A percentile compares a stretch with the other conserved stretches of the same genome.
Evolutionary conservation across 1,140 invertebrate genomes (phyloP).

Genomic region (Mylabris phalerata): DNA sequence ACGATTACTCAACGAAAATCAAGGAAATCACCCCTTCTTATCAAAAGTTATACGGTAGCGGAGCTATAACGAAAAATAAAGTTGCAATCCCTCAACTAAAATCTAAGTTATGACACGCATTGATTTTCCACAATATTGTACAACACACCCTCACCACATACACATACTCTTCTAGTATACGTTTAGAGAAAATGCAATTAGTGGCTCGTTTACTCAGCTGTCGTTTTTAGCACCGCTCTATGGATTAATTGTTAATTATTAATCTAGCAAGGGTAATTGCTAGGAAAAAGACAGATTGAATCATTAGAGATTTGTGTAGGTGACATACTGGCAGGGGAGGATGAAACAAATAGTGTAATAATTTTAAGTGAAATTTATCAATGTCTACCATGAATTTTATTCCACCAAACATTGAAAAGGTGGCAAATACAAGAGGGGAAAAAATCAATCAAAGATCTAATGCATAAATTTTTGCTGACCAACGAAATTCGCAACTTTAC

Average conservation of each 20-base stretch:
- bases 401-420: neutral
- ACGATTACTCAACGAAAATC: no score
- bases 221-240: constrained; percentile 15
- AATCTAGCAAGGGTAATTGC: constrained; percentile 24
- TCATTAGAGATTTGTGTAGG: neutral
- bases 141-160: no score
- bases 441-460: no score
- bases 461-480: no score
- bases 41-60: no score
- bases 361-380: neutral
- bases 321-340: neutral
- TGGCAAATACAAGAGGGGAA: no score
- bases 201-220: constrained; percentile 22
- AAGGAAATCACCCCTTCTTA: no score
- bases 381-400: neutral
- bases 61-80: no score
- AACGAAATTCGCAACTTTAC: no score
- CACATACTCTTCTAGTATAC: neutral
- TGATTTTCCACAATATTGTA: constrained; percentile 4
- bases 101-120: constrained; percentile 2
- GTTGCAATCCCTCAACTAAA: no score
- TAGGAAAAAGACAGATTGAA: constrained; percentile 21
- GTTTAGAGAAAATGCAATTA: constrained; percentile 15
- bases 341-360: neutral
- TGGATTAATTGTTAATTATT: constrained; percentile 30